phyloP scores from a whole-genome alignment of 2,797 vertebrate genomes.

The Gadopsis bispinosus region DNA sequence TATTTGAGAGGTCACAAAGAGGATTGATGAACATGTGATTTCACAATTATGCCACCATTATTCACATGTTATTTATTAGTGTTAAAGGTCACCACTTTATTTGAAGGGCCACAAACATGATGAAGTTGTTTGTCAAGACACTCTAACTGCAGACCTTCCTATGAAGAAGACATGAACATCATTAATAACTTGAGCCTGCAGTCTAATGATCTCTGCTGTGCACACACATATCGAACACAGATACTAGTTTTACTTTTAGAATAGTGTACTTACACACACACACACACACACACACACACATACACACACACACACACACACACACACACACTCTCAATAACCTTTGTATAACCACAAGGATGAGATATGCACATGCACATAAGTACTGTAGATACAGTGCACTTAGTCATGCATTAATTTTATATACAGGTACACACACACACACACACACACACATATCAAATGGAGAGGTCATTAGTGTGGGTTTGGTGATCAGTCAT shows the following conservation, averaged over 20 bases:
- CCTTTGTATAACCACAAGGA: slow-evolving; percentile 33
- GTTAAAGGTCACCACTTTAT: no score
- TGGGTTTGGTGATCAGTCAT: slow-evolving; percentile 58
- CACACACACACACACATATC: slow-evolving; percentile 27
- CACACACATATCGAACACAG: slow-evolving; percentile 8
- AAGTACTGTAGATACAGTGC: slow-evolving; percentile 3
- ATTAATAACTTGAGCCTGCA: neutral
- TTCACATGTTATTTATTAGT: no score
- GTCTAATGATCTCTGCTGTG: slow-evolving; percentile 2
- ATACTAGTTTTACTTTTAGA: slow-evolving; percentile 40
- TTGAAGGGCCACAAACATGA: no score
- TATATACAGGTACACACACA: slow-evolving; percentile 19
- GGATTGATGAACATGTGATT: no score
- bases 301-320: slow-evolving; percentile 3
- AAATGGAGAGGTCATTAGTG: slow-evolving; percentile 49
- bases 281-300: slow-evolving; percentile 12
- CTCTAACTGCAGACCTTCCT: no score
- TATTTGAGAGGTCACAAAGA: no score
- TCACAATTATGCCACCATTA: no score
- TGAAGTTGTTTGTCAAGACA: no score
- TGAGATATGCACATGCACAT: slow-evolving; percentile 26
- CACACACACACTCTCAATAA: slow-evolving; percentile 15
- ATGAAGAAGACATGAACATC: neutral
- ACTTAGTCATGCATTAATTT: slow-evolving; percentile 54
- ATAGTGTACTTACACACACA: neutral